These are phyloP conservation scores for Ariolimax columbianus DNA, from an alignment of 2,888 invertebrate genomes.

Conservation along the genomic window DNA sequence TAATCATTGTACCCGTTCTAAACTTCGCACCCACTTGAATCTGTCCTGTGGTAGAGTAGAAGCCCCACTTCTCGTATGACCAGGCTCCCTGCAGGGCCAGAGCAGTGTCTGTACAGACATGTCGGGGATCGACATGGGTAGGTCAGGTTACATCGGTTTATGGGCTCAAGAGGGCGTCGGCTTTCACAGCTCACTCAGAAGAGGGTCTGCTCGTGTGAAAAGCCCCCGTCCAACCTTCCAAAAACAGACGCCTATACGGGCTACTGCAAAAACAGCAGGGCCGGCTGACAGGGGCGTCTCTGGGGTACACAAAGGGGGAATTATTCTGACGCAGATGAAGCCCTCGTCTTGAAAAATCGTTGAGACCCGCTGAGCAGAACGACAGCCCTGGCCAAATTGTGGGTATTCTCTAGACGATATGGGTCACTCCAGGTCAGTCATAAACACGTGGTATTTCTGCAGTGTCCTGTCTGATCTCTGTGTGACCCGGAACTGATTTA, in stretches of 20 bases:
- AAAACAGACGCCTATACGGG: not conserved
- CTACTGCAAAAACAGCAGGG: not conserved
- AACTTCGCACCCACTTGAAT: not conserved
- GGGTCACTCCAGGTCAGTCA: not conserved
- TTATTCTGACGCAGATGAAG: not conserved
- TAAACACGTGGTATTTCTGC: not conserved
- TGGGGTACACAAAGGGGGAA: not conserved
- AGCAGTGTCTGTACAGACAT: not conserved
- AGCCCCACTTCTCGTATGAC: not conserved
- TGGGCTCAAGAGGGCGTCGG: not conserved
- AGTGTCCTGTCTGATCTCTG: not conserved
- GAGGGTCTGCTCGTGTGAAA: not conserved
- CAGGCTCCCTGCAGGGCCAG: not conserved
- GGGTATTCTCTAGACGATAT: not conserved
- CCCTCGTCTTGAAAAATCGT: not conserved
- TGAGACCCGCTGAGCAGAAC: not conserved
- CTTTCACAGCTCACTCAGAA: conserved; percentile 11
- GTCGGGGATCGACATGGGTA: not conserved
- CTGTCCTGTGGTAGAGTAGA: conserved; percentile 6
- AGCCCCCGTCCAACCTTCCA: not conserved
- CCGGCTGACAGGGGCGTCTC: not conserved
- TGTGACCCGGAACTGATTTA: not conserved
- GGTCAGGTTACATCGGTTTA: not conserved
- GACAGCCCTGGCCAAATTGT: not conserved
- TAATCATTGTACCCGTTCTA: not conserved